phyloP scores from a whole-genome alignment of 2,888 invertebrate genomes.

The Tridacna crocea region DNA sequence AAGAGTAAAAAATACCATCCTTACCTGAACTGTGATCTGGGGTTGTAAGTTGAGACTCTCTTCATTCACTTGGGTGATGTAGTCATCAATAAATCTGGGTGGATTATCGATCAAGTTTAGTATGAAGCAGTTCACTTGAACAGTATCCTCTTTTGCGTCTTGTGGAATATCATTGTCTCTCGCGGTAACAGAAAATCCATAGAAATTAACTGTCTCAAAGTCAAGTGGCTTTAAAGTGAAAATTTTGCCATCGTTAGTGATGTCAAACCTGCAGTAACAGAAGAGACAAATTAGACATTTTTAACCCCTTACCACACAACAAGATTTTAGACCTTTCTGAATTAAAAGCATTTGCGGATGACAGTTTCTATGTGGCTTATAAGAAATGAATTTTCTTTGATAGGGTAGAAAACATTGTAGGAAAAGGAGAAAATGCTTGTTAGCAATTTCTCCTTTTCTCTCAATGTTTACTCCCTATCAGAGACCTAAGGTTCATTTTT shows the following conservation, averaged over 20 bases:
- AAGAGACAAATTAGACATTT: background rate
- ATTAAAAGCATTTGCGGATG: too few relatives aligned
- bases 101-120: conserved; percentile 41
- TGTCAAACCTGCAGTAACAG: conserved; percentile 87
- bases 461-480: too few relatives aligned
- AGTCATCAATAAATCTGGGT: conserved; percentile 44
- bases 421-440: too few relatives aligned
- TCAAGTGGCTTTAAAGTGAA: conserved; percentile 42
- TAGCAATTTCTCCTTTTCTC: too few relatives aligned
- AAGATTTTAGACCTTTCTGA: too few relatives aligned
- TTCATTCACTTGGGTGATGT: conserved; percentile 47
- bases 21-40: conserved; percentile 54
- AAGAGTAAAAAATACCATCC: background rate
- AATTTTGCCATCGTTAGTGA: conserved; percentile 87
- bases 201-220: conserved; percentile 39
- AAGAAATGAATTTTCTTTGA: too few relatives aligned
- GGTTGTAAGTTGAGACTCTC: conserved; percentile 26
- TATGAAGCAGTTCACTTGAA: conserved; percentile 24
- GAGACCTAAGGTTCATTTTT: too few relatives aligned
- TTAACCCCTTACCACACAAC: too few relatives aligned
- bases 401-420: too few relatives aligned
- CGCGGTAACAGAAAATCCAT: conserved; percentile 36
- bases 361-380: too few relatives aligned
- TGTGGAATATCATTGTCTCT: conserved; percentile 23
- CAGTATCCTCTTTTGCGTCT: background rate